Base-by-base conservation (phyloP, 2,113 vertebrate genomes). In the Puntigrus tetrazona region DNA sequence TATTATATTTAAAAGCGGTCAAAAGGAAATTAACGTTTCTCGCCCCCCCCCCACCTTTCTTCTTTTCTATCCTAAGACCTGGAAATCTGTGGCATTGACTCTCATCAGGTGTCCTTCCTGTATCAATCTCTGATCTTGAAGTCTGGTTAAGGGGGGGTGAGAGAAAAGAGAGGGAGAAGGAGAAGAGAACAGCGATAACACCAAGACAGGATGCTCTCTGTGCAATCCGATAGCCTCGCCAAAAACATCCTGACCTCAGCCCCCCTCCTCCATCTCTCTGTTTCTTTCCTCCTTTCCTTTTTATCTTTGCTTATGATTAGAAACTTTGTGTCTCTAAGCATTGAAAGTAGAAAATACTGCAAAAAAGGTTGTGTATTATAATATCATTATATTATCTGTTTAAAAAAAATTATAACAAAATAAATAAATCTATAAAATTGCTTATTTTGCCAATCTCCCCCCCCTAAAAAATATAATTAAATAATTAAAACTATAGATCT, bases 51-150 rank as follows among this genome's bases (percentile, higher is more conserved):
- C 81, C 75, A 41, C 69, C 75, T 45, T 72, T 84, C 61, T 61
- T 72, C 79, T 80, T 78, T 80, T 75, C 77, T 47, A 82, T 85
- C 61, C 45, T 86, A 91, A 92, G 93, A 90, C 92, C 93, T 90
- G 89, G 93, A 93, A 93, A 94, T 93, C 94, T 92, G 89, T 89
- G 92, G 88, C 92, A 94, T 94, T 87, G 92, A 93, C 93, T 93
- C 91, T 92, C 94, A 92, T 93, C 93, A 93, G 93, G 94, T 94
- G 93, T 94, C 94, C 94, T 95, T 94, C 94, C 94, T 94, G 93
- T 94, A 92, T 93, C 93, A 90, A 94, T 88, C 88, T 90, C 83
- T 88, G 85, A 89, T 89, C 88, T 89, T 85, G 84, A 74, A 90
- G 89, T 89, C 89, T 88, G 87, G 88, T 83, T 90, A 88, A 87